Evolutionary conservation across 2,888 invertebrate genomes (phyloP).

Genomic region (Tiliacea citrago): DNA sequence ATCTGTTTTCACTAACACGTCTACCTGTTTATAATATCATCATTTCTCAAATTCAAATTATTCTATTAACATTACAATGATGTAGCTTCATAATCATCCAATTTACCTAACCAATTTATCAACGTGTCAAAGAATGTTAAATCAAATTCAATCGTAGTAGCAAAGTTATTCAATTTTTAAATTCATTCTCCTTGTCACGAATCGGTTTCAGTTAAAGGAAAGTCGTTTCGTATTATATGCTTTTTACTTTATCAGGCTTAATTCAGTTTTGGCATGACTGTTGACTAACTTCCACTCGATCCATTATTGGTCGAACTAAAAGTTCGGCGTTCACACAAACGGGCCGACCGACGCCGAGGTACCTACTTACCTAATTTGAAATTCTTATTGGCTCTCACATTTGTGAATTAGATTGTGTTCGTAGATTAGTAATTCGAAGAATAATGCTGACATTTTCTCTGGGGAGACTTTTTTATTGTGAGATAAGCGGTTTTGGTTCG

Average conservation of each 20-base stretch:
- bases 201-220: slow-evolving; percentile 62
- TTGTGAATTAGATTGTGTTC: slow-evolving; percentile 72
- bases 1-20: background rate
- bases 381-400: slow-evolving; percentile 75
- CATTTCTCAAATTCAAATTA: background rate
- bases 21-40: background rate
- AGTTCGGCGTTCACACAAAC: slow-evolving; percentile 70
- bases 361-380: slow-evolving; percentile 71
- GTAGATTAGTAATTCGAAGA: slow-evolving; percentile 65
- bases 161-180: slow-evolving; percentile 62
- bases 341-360: slow-evolving; percentile 35
- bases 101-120: background rate
- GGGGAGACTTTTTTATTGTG: slow-evolving; percentile 40
- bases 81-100: background rate
- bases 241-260: slow-evolving; percentile 72
- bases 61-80: background rate
- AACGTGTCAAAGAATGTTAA: slow-evolving; percentile 3
- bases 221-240: slow-evolving; percentile 62
- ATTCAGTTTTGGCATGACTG: slow-evolving; percentile 74
- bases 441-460: slow-evolving; percentile 64
- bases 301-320: slow-evolving; percentile 72
- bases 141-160: slow-evolving; percentile 34
- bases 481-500: slow-evolving; percentile 53
- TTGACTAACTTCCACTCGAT: slow-evolving; percentile 71
- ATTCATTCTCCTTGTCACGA: slow-evolving; percentile 67